phyloP scores from a whole-genome alignment of 2,113 vertebrate species.

The Ochotona curzoniae region DNA sequence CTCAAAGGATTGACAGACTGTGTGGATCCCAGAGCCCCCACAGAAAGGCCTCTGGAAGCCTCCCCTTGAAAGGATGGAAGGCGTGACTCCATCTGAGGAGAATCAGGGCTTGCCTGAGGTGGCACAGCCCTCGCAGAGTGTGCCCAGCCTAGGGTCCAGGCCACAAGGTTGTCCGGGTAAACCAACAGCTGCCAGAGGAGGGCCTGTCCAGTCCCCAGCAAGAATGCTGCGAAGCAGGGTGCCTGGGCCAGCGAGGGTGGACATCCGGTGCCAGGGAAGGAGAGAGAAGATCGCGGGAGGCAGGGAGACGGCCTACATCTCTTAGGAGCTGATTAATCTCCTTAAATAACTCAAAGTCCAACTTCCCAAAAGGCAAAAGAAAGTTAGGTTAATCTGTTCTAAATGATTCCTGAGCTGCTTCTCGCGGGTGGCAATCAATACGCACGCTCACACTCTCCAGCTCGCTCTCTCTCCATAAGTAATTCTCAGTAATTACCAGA shows the following conservation, averaged over 20 bases:
- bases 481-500: slow-evolving; percentile 86
- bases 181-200: not conserved
- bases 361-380: slow-evolving; percentile 82
- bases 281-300: not conserved
- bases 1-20: not conserved
- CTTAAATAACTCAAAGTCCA: slow-evolving; percentile 84
- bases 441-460: slow-evolving; percentile 40
- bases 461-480: slow-evolving; percentile 79
- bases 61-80: not conserved
- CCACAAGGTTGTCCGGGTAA: not conserved
- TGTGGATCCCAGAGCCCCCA: not conserved
- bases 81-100: not conserved
- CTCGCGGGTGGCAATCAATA: slow-evolving; percentile 85
- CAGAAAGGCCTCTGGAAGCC: slow-evolving; percentile 4
- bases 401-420: slow-evolving; percentile 85
- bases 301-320: slow-evolving; percentile 57
- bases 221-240: not conserved
- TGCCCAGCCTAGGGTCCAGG: not conserved
- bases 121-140: not conserved
- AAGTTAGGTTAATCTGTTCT: slow-evolving; percentile 86
- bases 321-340: slow-evolving; percentile 85
- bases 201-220: not conserved
- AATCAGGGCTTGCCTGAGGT: not conserved
- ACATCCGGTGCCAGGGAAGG: too few species aligned
- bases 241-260: not conserved